Base-by-base conservation (phyloP, 2,113 vertebrate genomes). In the Nematolebias whitei region DNA sequence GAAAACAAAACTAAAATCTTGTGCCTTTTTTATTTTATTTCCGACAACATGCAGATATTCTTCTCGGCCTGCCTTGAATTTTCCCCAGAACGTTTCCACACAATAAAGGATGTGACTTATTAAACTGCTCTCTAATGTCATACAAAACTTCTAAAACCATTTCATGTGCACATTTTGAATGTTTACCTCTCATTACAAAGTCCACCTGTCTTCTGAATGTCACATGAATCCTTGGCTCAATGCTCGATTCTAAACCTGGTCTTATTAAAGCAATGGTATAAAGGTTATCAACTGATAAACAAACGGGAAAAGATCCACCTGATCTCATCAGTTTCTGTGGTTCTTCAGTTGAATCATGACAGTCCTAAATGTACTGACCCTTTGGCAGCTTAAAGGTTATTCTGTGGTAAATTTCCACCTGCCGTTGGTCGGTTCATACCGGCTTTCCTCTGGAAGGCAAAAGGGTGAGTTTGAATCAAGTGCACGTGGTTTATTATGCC, bases 161-260 rank as follows among this genome's bases (percentile, higher is more conserved):
- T 92, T 89, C 92, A 89, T 90, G 91, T 93, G 91, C 90, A 89
- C 95, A 95, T 44, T 93, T 90, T 50, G 14, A 58, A 91, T 86
- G 79, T 80, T 79, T 92, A 90, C 65, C 72, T 40, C 62, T 63
- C 86, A 86, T 92, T 92, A 90, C 90, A 85, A 88, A 85, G 77
- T 92, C 44, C 44, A 40, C 9, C 91, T 93, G 92, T 85, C 13
- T 78, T 89, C 88, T 29, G 68, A 24, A 47, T 53, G 58, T 63
- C 48, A 63, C 55, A 43, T 80, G 54, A 54, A 57, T 78, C 64
- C 64, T 72, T 60, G 57, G 67, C 56, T 67, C 45, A 12, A 68
- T 13, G 63, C 72, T 73, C 49, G n/a, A 44, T 74, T 82, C 64
- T 77, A 84, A 91, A 83, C 79, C 77, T 76, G 86, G 80, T 78